Evolutionary conservation across 2,113 vertebrate genomes (phyloP), one percentile per base, ranked within the genome.

Genomic region (Pitta sordida): DNA sequence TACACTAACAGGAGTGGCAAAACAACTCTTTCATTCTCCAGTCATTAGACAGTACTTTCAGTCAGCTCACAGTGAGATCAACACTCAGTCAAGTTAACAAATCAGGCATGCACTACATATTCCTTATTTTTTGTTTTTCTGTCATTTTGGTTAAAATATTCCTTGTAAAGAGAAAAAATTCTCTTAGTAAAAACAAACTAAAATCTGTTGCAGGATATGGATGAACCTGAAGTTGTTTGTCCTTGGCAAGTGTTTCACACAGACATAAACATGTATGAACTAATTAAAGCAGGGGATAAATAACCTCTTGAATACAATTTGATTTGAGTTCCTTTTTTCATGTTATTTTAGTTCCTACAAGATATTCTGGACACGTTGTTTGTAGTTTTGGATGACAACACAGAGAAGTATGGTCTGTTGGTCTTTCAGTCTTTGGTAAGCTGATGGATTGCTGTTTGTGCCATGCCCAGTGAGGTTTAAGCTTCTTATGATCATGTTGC

Each of bases 361-460:
- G 99, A 99, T 92, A 98, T 99, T 95, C 97, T 99, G 63, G 99
- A 99, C 95, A 99, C 99, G 0, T 97, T 99, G 44, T 99, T 99
- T 93, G 98, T 99, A 80, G 99, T 99, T 96, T 97, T 99, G 97
- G 99, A 99, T 97, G 99, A 99, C 95, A 99, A 99, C 95, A 99
- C 99, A 29, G 99, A 99, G 96, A 99, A 99, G 96, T 99, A 99
- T 7, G 99, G 99, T 49, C 98, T 99, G 7, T 92, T 99, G 95
- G 99, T 99, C 95, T 99, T 99, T 96, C 99, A 99, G 96, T 99
- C 99, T 89, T 96, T 99, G 98, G 99, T 99, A 98, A 98, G 98
- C 34, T 63, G 29, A 71, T 83, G 59, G 27, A 79, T 84, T 59
- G 36, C 36, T 82, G 23, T 83, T 63, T 82, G 32, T 71, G 27